These are phyloP conservation scores for Zosterops japonicus DNA, from an alignment of 2,113 vertebrate genomes.

Conservation along the genomic window DNA sequence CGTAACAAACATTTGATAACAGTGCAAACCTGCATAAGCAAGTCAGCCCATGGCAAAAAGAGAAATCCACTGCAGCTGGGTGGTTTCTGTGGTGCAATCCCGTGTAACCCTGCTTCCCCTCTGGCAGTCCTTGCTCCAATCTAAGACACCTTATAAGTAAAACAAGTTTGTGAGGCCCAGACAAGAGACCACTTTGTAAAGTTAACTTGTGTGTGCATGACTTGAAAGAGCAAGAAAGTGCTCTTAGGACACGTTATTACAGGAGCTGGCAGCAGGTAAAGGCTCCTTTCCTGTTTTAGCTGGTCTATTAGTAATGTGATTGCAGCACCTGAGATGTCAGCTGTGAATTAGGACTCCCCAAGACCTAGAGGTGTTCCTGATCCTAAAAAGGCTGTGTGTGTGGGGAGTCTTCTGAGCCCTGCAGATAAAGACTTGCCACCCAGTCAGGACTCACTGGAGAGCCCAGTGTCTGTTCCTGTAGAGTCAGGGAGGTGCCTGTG, in stretches of 20 bases:
- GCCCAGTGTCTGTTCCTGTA: fast-evolving
- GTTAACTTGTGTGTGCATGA: constrained; percentile 57
- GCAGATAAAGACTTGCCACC: neutral
- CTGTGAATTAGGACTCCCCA: neutral
- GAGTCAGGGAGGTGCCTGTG: neutral
- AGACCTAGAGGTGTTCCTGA: neutral
- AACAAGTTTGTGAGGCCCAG: constrained; percentile 67
- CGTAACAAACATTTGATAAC: constrained; percentile 52
- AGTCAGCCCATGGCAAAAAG: constrained; percentile 65
- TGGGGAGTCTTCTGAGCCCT: neutral
- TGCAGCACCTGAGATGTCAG: neutral
- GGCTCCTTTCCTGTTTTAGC: constrained; percentile 9
- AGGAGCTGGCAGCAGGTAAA: constrained; percentile 49
- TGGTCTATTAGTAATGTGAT: neutral
- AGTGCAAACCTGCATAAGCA: constrained; percentile 58
- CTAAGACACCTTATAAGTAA: constrained; percentile 55
- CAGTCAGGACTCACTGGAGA: neutral
- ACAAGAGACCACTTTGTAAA: constrained; percentile 69
- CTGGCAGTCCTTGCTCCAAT: constrained; percentile 65
- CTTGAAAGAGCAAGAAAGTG: constrained; percentile 48
- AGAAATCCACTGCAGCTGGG: constrained; percentile 66
- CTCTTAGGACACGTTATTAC: constrained; percentile 44
- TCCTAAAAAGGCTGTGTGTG: neutral
- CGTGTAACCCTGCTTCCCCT: constrained; percentile 50
- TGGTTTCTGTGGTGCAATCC: constrained; percentile 73